These are phyloP conservation scores for Glomeris marginata DNA, from an alignment of 2,888 invertebrate genomes.

Conservation along the genomic window DNA sequence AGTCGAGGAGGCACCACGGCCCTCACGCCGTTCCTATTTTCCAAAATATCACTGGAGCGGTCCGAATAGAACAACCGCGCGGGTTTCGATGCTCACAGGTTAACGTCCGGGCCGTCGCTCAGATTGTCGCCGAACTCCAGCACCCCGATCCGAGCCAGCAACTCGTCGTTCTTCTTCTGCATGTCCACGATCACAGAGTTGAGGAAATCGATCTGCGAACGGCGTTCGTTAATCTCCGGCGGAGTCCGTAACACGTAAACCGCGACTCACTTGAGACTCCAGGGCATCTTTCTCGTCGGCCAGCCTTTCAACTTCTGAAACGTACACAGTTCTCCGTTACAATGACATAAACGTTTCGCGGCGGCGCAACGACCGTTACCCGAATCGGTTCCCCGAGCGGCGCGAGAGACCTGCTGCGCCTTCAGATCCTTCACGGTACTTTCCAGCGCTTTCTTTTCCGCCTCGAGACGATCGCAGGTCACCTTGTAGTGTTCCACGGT, in stretches of 20 bases:
- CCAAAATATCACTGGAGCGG: neutral
- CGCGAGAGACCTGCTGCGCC: neutral
- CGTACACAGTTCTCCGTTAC: neutral
- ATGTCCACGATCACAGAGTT: conserved; percentile 95
- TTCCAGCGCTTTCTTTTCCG: conserved; percentile 13
- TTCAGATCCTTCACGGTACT: conserved; percentile 8
- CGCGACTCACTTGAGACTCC: conserved; percentile 13
- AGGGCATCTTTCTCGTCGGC: conserved; percentile 12
- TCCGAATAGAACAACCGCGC: neutral
- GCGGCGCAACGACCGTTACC: neutral
- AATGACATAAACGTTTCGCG: neutral
- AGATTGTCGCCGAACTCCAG: conserved; percentile 48
- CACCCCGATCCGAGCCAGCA: conserved; percentile 60
- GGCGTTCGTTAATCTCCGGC: too few species aligned
- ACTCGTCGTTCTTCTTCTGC: conserved; percentile 78
- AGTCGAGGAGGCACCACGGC: conserved; percentile 49
- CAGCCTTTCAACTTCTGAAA: neutral
- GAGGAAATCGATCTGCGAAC: conserved; percentile 55
- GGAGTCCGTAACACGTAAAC: too few species aligned
- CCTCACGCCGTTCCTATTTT: conserved; percentile 17
- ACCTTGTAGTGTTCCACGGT: conserved; percentile 5
- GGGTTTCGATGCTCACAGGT: conserved; percentile 26
- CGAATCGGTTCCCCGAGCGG: neutral
- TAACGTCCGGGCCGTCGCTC: conserved; percentile 34
- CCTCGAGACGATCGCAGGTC: conserved; percentile 11